Evolutionary conservation across 1,140 invertebrate species (phyloP).

Genomic region (Zaprionus kolodkinae): DNA sequence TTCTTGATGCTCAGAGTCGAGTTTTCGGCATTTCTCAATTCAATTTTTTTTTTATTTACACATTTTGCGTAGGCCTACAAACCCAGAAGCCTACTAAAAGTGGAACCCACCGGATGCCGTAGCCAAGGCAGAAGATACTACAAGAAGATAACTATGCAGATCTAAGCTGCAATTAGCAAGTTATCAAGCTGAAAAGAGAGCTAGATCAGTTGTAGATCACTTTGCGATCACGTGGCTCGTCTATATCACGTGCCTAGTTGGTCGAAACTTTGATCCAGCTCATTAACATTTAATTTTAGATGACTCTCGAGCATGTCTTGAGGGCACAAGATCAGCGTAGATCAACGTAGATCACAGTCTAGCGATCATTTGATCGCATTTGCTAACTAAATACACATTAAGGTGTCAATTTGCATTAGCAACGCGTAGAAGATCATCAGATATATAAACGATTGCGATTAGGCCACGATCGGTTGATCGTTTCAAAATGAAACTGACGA

Average conservation of each 20-base stretch:
- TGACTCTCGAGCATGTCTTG: constrained; percentile 20
- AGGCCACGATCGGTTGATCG: background rate
- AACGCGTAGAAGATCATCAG: constrained; percentile 8
- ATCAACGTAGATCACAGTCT: background rate
- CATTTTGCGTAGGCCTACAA: constrained; percentile 79
- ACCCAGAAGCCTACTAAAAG: constrained; percentile 75
- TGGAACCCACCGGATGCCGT: constrained; percentile 21
- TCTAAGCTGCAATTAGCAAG: constrained; percentile 35
- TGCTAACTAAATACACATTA: constrained; percentile 19
- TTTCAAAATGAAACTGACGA: background rate
- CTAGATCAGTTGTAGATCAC: background rate
- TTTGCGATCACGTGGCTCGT: constrained; percentile 26
- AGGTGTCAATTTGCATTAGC: constrained; percentile 33
- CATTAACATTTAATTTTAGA: constrained; percentile 30
- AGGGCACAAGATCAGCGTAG: background rate
- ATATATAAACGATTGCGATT: constrained; percentile 4
- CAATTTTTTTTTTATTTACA: constrained; percentile 73
- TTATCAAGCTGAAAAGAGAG: constrained; percentile 1
- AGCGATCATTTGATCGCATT: constrained; percentile 11
- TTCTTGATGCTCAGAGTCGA: constrained; percentile 59
- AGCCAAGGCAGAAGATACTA: background rate
- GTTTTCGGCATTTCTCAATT: constrained; percentile 46
- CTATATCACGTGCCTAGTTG: background rate
- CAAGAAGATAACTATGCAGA: constrained; percentile 21
- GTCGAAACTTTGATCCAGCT: constrained; percentile 30